A percentile compares a stretch with the other conserved stretches of the same genome.
Evolutionary conservation across 2,113 vertebrate genomes (phyloP).

Genomic region (Ceratotherium simum): DNA sequence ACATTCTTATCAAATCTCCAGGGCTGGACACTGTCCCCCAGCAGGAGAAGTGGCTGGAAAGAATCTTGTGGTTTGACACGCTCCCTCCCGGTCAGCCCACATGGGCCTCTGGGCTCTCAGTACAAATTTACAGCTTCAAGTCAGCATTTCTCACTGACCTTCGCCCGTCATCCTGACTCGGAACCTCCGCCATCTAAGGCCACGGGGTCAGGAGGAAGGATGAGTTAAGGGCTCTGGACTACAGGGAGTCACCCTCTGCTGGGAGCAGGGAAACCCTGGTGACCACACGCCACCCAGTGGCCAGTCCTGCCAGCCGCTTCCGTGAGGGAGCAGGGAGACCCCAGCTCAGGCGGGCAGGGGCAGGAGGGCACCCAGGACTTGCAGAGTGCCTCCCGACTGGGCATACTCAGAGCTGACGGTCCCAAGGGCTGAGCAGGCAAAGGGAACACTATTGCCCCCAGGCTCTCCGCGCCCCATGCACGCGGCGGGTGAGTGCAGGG

Average conservation of each 20-base stretch:
- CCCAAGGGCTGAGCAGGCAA: neutral
- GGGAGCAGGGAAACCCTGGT: slow-evolving; percentile 71
- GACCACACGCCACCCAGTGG: slow-evolving; percentile 85
- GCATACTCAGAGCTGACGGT: neutral
- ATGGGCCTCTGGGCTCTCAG: neutral
- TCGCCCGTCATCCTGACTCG: neutral
- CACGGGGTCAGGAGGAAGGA: neutral
- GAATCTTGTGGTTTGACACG: neutral
- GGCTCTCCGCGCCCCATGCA: fast-evolving
- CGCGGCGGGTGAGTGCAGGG: fast-evolving
- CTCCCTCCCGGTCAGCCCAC: neutral
- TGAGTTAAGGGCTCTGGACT: neutral
- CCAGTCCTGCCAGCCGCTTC: neutral
- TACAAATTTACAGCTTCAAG: slow-evolving; percentile 52
- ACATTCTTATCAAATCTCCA: neutral
- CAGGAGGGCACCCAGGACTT: neutral
- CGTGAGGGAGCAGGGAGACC: fast-evolving
- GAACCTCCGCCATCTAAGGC: slow-evolving; percentile 4
- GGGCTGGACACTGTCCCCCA: neutral
- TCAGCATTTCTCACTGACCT: slow-evolving; percentile 46
- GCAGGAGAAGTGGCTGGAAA: neutral
- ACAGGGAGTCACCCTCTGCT: neutral
- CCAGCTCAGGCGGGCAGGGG: neutral
- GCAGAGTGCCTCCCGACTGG: neutral
- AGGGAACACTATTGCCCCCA: too few relatives aligned